Evolutionary conservation across 2,113 vertebrate species (phyloP).

Genomic region (Tragulus kanchil): DNA sequence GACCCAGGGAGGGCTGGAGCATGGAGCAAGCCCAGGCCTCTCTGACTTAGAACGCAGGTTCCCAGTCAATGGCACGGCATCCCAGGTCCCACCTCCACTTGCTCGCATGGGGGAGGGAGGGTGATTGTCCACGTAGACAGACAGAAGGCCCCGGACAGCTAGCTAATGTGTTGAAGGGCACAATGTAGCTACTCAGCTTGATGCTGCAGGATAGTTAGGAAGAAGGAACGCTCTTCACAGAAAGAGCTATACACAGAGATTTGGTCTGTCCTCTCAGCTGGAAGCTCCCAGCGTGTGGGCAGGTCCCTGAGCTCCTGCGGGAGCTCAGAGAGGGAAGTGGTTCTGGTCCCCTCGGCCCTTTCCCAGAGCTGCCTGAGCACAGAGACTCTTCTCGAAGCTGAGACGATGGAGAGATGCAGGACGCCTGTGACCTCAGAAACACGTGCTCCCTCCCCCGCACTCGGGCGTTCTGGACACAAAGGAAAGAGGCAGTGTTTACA

Average conservation of each 20-base stretch:
- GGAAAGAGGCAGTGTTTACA: neutral
- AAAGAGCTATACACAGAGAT: neutral
- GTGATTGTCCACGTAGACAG: neutral
- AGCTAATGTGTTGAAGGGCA: neutral
- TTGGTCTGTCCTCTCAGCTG: conserved; percentile 12
- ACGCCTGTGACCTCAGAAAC: neutral
- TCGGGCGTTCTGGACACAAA: neutral
- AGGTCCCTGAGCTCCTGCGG: neutral
- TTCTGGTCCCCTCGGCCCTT: neutral
- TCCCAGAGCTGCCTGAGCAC: neutral
- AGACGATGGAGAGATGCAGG: neutral
- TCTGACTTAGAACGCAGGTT: neutral
- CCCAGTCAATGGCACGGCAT: neutral
- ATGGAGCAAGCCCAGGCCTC: neutral
- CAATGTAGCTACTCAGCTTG: neutral
- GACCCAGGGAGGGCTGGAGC: neutral
- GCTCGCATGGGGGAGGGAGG: too few species aligned
- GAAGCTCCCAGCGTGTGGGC: neutral
- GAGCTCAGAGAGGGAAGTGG: neutral
- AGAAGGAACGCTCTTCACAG: neutral
- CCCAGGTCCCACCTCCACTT: neutral
- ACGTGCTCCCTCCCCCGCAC: neutral
- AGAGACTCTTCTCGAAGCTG: neutral
- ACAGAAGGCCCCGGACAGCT: neutral
- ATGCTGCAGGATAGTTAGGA: neutral